Evolutionary conservation across 2,113 vertebrate species (phyloP).

Genomic region (Turnix velox): DNA sequence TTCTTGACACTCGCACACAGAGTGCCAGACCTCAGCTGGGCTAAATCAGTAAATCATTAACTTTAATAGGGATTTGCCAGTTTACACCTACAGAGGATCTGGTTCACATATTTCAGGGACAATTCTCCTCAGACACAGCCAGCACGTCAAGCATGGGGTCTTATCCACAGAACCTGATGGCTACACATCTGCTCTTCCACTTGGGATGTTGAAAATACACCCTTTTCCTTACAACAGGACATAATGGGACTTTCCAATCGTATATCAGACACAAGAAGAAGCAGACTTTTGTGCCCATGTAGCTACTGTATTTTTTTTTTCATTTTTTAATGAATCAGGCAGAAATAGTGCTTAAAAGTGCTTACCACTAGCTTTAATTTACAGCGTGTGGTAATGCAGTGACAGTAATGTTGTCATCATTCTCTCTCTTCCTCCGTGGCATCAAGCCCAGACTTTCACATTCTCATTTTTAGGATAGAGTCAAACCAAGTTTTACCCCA

Average conservation of each 20-base stretch:
- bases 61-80: conserved; percentile 48
- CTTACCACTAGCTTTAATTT: conserved; percentile 48
- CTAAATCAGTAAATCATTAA: conserved; percentile 44
- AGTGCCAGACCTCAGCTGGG: conserved; percentile 48
- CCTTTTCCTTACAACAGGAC: not conserved
- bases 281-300: not conserved
- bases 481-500: conserved; percentile 17
- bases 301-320: conserved; percentile 62
- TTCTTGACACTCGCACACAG: conserved; percentile 28
- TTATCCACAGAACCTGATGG: not conserved
- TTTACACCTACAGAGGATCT: conserved; percentile 42
- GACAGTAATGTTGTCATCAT: conserved; percentile 69
- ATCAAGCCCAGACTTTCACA: conserved; percentile 48
- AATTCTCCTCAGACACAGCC: not conserved
- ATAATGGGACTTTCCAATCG: not conserved
- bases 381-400: conserved; percentile 47
- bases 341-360: conserved; percentile 40
- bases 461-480: conserved; percentile 13
- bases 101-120: conserved; percentile 26
- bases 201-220: not conserved
- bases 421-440: conserved; percentile 58
- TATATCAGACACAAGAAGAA: not conserved
- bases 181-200: not conserved
- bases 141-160: not conserved
- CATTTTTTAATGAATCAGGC: conserved; percentile 62